These are phyloP conservation scores for Poecilia wingei DNA, from an alignment of 2,797 vertebrate species.

Conservation along the genomic window DNA sequence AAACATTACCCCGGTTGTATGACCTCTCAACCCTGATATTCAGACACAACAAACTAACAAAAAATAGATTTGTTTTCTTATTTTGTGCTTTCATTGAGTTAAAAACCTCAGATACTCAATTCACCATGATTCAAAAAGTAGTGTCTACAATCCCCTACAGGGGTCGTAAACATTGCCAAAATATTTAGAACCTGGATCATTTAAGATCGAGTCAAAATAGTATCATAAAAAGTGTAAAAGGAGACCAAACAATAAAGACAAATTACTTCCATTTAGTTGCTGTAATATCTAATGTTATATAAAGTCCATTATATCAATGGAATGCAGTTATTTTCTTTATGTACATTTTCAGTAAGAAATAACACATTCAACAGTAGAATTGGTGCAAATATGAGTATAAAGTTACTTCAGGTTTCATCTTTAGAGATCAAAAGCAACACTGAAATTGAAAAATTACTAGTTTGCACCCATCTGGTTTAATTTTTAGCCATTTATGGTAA, in stretches of 20 bases:
- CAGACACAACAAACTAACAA: not conserved
- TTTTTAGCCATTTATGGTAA: not conserved
- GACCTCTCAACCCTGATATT: not conserved
- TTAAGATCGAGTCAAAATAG: not conserved
- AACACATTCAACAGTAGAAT: not conserved
- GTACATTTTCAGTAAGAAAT: not conserved
- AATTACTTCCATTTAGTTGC: not conserved
- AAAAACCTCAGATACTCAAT: not conserved
- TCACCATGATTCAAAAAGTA: not conserved
- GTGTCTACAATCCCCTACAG: not conserved
- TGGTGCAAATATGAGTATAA: not conserved
- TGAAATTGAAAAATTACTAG: not conserved
- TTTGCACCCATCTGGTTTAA: not conserved
- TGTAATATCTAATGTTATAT: not conserved
- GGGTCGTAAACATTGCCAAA: not conserved
- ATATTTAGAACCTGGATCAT: not conserved
- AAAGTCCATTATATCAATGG: not conserved
- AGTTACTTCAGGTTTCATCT: not conserved
- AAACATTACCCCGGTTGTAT: not conserved
- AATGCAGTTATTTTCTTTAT: not conserved
- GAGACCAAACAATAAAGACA: not conserved
- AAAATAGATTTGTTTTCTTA: not conserved
- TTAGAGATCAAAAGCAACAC: not conserved
- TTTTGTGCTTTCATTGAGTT: not conserved
- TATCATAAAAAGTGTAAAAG: not conserved